A percentile compares a stretch with the other conserved stretches of the same genome.
Conservation (phyloP, 2,888 invertebrate genomes). For the Sylvicola fuscatus region DNA sequence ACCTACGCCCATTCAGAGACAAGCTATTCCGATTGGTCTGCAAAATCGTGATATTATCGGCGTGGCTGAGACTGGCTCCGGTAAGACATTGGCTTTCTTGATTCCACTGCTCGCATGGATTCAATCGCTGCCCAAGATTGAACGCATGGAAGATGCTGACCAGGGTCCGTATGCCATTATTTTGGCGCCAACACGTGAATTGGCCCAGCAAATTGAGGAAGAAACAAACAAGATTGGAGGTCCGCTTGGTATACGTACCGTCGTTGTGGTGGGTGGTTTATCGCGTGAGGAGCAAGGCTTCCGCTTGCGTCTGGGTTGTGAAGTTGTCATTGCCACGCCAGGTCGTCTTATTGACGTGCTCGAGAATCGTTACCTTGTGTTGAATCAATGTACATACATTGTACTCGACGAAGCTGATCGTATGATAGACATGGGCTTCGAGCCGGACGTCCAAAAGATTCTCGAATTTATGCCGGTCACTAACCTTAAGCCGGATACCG, state of each 20-base stretch:
- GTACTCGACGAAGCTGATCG: slow-evolving; percentile 93
- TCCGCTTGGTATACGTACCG: slow-evolving; percentile 79
- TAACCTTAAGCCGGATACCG: slow-evolving; percentile 93
- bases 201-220: slow-evolving; percentile 98
- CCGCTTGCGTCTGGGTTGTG: slow-evolving; percentile 87
- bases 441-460: slow-evolving; percentile 94
- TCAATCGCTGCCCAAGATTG: slow-evolving; percentile 89
- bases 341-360: slow-evolving; percentile 97
- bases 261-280: slow-evolving; percentile 94
- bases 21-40: slow-evolving; percentile 96
- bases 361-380: slow-evolving; percentile 91
- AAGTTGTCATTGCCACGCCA: slow-evolving; percentile 98
- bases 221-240: slow-evolving; percentile 95
- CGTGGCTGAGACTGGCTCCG: slow-evolving; percentile 97
- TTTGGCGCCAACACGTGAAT: slow-evolving; percentile 95
- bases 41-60: slow-evolving; percentile 95
- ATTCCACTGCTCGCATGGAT: slow-evolving; percentile 97
- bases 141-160: slow-evolving; percentile 72
- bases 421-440: slow-evolving; percentile 99
- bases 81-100: slow-evolving; percentile 96
- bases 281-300: slow-evolving; percentile 98
- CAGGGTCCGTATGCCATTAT: slow-evolving; percentile 98
- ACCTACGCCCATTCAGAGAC: slow-evolving; percentile 96
- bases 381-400: slow-evolving; percentile 96
- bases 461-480: slow-evolving; percentile 95